A percentile compares a stretch with the other conserved stretches of the same genome.
These are phyloP conservation scores for Hypena proboscidalis DNA, from an alignment of 2,888 invertebrate species.

Conservation along the genomic window DNA sequence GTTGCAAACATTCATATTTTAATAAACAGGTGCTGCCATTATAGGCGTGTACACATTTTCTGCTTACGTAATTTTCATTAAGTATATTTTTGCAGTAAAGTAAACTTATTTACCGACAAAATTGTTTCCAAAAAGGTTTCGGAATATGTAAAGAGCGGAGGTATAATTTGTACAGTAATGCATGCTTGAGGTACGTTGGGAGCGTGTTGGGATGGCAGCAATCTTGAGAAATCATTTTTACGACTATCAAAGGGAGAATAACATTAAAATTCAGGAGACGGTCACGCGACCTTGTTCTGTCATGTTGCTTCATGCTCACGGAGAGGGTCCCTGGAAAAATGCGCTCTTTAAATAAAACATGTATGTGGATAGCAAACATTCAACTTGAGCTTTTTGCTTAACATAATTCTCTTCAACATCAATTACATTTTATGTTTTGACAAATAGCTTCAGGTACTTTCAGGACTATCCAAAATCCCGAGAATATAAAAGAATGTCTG, in stretches of 20 bases:
- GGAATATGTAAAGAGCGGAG: constrained; percentile 11
- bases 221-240: constrained; percentile 74
- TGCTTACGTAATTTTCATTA: constrained; percentile 33
- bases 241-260: constrained; percentile 76
- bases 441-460: no score
- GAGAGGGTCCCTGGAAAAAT: constrained; percentile 52
- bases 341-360: constrained; percentile 60
- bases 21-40: constrained; percentile 40
- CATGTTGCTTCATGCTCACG: constrained; percentile 53
- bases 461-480: no score
- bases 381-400: background rate
- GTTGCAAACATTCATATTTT: constrained; percentile 40
- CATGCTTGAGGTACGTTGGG: constrained; percentile 43
- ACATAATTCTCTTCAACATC: constrained; percentile 7
- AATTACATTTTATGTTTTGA: background rate
- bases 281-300: constrained; percentile 70
- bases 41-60: constrained; percentile 28
- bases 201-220: constrained; percentile 39
- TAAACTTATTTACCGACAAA: constrained; percentile 20
- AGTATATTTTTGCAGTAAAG: constrained; percentile 24
- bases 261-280: constrained; percentile 79
- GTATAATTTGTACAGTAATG: constrained; percentile 34
- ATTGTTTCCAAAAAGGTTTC: constrained; percentile 7
- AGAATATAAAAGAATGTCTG: no score
- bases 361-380: constrained; percentile 52